Percentiles rank a stretch among this genome's conserved stretches.
These are phyloP conservation scores for Arrhopalites spinosus DNA, from an alignment of 2,888 invertebrate species.

Conservation along the genomic window DNA sequence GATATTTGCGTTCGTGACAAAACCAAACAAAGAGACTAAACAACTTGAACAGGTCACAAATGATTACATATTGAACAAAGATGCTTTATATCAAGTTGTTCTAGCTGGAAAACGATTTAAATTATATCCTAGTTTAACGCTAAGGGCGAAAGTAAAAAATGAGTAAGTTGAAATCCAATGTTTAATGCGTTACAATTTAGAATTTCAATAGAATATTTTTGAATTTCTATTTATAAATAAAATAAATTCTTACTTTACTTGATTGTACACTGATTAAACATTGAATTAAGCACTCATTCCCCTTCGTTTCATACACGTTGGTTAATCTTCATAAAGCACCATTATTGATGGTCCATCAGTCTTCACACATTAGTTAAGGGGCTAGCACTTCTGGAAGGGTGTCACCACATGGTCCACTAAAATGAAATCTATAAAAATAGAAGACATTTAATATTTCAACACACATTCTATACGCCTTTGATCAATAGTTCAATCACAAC, in stretches of 20 bases:
- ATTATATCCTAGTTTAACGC: neutral
- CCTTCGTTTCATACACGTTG: too few relatives aligned
- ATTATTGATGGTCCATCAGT: too few relatives aligned
- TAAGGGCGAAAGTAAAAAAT: neutral
- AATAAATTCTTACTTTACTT: too few relatives aligned
- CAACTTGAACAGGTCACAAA: neutral
- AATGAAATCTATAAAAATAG: constrained; percentile 63
- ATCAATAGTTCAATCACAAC: too few relatives aligned
- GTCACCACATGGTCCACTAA: constrained; percentile 65
- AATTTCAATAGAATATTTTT: neutral
- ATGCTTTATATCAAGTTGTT: constrained; percentile 15
- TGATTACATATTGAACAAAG: constrained; percentile 18
- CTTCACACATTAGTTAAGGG: too few relatives aligned
- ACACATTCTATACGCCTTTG: neutral
- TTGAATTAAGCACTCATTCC: too few relatives aligned
- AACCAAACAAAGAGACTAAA: neutral
- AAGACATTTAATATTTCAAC: neutral
- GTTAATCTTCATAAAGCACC: too few relatives aligned
- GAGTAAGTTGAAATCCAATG: neutral
- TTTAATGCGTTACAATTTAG: neutral
- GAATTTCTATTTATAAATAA: too few relatives aligned
- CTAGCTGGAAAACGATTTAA: constrained; percentile 19
- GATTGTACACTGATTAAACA: too few relatives aligned
- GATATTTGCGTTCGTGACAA: neutral
- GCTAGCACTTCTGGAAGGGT: constrained; percentile 63